Evolutionary conservation across 2,888 invertebrate genomes (phyloP), one percentile per base, ranked within the genome.

Genomic region (Macaria liturata): DNA sequence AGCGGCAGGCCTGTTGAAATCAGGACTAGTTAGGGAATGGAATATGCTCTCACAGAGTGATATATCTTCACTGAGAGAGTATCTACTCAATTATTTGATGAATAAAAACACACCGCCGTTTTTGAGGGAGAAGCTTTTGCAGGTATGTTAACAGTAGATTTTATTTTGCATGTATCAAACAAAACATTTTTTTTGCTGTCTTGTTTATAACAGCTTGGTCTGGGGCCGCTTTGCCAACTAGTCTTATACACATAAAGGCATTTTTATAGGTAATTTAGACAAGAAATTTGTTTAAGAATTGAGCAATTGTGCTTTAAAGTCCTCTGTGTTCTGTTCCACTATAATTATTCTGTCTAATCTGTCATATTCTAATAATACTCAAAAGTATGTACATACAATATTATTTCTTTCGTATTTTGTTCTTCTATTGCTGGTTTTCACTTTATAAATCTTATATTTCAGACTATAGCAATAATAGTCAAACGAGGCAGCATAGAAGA

Each of bases 1-100:
- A 91, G 95, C 97, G 47, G 97, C 96, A 4, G 95, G 96, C 61
- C 93, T 97, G 30, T 87, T 98, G 57, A 97, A 97, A 86, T 94
- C 95, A 68, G 95, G 96, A 9, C 88, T 98, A 7, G 95, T 98
- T 53, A 92, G 96, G 74, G 97, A 98, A 89, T 98, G 98, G 98
- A 87, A 93, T 34, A 88, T 94, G 70, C 79, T 98, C 48, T 92
- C 93, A n/a, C 93, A 94, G 58, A 91, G 92, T 54, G 95, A 96
- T 78, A 94, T 96, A 61, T 91, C 93, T 46, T 94, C 95, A 1
- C 84, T 97, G 45, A 92, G 96, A 62, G 95, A 96, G 70, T 98
- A 97, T 84, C 91, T 98, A 64, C 90, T 97, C 37, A 94, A 95
- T 72, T 97, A 96, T 82, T 93, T 97, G 57, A 92, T 96, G 64